Percentiles rank a stretch among this genome's conserved stretches.
phyloP scores from a whole-genome alignment of 2,113 vertebrate genomes.

The Anoura caudifer region DNA sequence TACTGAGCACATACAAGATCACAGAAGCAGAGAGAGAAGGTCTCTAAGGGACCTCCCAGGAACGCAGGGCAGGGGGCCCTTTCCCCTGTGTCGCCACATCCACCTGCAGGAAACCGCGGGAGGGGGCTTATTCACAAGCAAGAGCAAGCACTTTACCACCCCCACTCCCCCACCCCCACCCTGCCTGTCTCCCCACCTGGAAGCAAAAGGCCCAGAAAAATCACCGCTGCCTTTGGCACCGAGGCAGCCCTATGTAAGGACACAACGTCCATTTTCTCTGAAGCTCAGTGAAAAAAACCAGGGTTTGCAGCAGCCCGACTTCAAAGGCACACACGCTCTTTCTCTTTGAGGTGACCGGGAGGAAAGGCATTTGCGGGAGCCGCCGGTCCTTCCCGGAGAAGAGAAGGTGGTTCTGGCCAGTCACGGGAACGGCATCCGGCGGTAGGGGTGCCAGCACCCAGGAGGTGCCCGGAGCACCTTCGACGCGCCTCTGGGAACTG shows the following conservation, averaged over 20 bases:
- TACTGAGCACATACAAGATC: rapidly evolving
- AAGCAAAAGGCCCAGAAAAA: neutral
- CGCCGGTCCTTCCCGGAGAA: too few species aligned
- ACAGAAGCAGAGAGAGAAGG: neutral
- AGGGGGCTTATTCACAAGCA: rapidly evolving
- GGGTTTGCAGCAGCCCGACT: neutral
- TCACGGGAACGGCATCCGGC: rapidly evolving
- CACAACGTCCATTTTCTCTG: neutral
- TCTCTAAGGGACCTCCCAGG: rapidly evolving
- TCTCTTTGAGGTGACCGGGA: neutral
- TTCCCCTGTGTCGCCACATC: rapidly evolving
- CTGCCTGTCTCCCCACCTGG: neutral
- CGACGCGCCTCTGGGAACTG: rapidly evolving
- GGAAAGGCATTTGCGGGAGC: rapidly evolving
- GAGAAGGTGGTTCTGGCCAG: neutral
- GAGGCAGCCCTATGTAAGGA: neutral
- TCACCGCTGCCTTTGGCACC: neutral
- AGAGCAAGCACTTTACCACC: neutral
- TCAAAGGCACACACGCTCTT: neutral
- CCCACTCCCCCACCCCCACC: too few species aligned
- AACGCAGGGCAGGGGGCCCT: rapidly evolving
- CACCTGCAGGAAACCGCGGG: neutral
- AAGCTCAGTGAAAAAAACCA: neutral
- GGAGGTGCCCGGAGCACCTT: rapidly evolving
- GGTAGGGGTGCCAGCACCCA: too few species aligned